These are phyloP conservation scores for Periophthalmus magnuspinnatus DNA, from an alignment of 2,797 vertebrate genomes.

Conservation along the genomic window DNA sequence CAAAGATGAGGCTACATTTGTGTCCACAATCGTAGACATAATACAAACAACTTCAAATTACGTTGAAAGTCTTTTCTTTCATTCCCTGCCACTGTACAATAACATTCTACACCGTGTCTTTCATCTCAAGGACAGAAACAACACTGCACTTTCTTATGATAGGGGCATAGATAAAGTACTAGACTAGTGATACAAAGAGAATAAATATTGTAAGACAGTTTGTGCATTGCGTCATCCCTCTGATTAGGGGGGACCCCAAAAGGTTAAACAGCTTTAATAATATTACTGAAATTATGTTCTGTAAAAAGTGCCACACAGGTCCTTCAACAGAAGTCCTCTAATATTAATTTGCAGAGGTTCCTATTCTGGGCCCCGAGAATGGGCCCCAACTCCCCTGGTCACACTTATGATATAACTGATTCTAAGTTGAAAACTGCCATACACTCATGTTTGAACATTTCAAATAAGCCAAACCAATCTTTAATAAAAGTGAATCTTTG, in stretches of 20 bases:
- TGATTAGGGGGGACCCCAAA: background rate
- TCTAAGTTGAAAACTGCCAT: no score
- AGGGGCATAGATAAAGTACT: background rate
- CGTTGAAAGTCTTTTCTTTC: background rate
- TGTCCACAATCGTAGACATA: no score
- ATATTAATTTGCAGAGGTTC: no score
- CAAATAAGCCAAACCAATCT: slow-evolving; percentile 15
- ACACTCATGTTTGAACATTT: slow-evolving; percentile 14
- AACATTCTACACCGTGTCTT: background rate
- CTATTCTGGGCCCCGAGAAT: no score
- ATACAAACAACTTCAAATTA: background rate
- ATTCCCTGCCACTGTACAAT: background rate
- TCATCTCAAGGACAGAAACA: background rate
- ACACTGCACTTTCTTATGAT: background rate
- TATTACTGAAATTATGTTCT: background rate
- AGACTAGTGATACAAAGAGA: background rate
- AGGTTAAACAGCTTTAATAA: background rate
- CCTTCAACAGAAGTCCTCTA: no score
- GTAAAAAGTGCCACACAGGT: background rate
- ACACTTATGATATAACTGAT: background rate
- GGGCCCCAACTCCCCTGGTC: no score
- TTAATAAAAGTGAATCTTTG: slow-evolving; percentile 76
- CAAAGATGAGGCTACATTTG: background rate
- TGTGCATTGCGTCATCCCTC: background rate
- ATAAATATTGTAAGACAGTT: background rate